Conservation (phyloP, 2,888 invertebrate species). For the Drosophila pegasa region DNA sequence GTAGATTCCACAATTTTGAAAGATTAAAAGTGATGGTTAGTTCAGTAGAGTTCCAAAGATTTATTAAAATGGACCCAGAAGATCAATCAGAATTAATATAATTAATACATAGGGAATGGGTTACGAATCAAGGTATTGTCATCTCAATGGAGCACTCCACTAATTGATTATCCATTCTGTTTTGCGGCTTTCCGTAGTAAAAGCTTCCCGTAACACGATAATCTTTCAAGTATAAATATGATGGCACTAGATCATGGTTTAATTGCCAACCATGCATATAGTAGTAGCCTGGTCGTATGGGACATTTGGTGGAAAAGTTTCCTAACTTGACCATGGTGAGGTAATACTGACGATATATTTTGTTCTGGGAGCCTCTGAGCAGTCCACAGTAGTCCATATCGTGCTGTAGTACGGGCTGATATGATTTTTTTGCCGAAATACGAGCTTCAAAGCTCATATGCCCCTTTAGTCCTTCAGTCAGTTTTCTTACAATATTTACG, state of each 20-base stretch:
- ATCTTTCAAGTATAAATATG: slow-evolving; percentile 64
- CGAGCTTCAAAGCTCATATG: slow-evolving; percentile 64
- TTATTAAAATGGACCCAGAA: no score
- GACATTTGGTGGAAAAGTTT: slow-evolving; percentile 59
- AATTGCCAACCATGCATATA: slow-evolving; percentile 60
- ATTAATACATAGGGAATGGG: neutral
- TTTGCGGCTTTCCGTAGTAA: slow-evolving; percentile 53
- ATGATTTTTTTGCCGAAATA: slow-evolving; percentile 30
- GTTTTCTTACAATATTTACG: slow-evolving; percentile 11
- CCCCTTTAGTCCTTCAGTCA: slow-evolving; percentile 49
- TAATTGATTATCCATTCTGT: slow-evolving; percentile 7
- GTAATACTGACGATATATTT: slow-evolving; percentile 57
- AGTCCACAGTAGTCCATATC: slow-evolving; percentile 61
- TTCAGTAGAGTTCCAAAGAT: no score
- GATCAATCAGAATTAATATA: no score
- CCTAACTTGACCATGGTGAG: slow-evolving; percentile 55
- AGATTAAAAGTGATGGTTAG: no score
- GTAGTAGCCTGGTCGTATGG: slow-evolving; percentile 56
- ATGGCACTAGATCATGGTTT: slow-evolving; percentile 47
- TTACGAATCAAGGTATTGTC: slow-evolving; percentile 1
- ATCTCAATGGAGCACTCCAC: slow-evolving; percentile 30
- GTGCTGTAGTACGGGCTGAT: slow-evolving; percentile 61
- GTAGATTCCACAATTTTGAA: no score
- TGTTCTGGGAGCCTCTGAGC: slow-evolving; percentile 43
- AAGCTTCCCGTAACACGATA: slow-evolving; percentile 55